Base-by-base conservation (phyloP, 2,888 invertebrate species). In the Cremastinae sp. region DNA sequence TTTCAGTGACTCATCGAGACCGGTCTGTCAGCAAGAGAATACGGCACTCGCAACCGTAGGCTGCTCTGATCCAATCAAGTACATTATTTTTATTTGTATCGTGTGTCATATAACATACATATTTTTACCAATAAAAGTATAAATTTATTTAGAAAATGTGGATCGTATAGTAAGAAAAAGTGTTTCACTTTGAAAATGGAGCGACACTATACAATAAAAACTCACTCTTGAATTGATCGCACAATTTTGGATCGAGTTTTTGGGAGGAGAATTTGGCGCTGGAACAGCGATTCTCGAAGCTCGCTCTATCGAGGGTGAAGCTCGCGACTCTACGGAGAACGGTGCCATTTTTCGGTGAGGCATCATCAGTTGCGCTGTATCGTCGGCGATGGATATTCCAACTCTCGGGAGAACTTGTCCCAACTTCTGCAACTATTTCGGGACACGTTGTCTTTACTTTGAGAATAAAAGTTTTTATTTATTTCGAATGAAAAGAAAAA, bases 211-310 rank as follows among this genome's bases (percentile, higher is more conserved):
- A 5, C 28, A 28, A 2, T n/a, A n/a, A 28, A 41, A 66, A 87
- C 91, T 91, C 91, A 97, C 97, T 97, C 94, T 97, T 97, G 91
- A 97, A 97, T 90, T 96, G 97, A 90, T 97, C 96, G 89, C 95
- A 95, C 78, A 95, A 92, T 85, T 94, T 94, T 90, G 96, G 96
- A 91, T 96, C 95, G 83, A 97, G 92, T 90, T 96, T 97, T 88
- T 96, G 95, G 1, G 96, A 96, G n/a, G 65, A 28, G 34, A 47
- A 62, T 66, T 78, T 94, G 43, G 96, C 95, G 81, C 93, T 93
- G 43, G 92, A 90, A 53, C 69, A 78, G 83, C 92, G 93, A 79
- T 94, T 91, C 81, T 96, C 96, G 72, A 92, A 85, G 0, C 93
- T 92, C 85, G 93, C 92, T 85, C 94, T 93, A 84, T 95, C 95